Percentiles rank a stretch among this genome's conserved stretches.
Conservation (phyloP, 30 jellyfish, hydroid and myxozoan genomes). For the Aurelia coerulea region DNA sequence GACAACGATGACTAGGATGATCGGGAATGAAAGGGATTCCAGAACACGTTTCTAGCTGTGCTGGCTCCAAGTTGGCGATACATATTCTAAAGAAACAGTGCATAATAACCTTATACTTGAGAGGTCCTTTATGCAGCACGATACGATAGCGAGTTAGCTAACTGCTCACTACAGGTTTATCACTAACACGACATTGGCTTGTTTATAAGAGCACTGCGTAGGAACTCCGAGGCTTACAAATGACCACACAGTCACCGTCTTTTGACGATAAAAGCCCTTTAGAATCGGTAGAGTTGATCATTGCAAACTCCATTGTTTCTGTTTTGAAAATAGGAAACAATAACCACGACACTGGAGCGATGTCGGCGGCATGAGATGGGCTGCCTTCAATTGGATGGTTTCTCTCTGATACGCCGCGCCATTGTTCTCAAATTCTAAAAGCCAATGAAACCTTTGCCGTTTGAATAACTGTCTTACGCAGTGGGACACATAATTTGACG, state of each 20-base stretch:
- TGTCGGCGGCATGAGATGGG: slow-evolving; percentile 84
- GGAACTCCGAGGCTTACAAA: slow-evolving; percentile 58
- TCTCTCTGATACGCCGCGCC: slow-evolving; percentile 79
- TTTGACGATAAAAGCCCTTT: slow-evolving; percentile 51
- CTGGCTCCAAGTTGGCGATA: slow-evolving; percentile 69
- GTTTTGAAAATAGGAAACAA: slow-evolving; percentile 58
- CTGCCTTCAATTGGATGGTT: slow-evolving; percentile 71
- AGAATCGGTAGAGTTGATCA: slow-evolving; percentile 74
- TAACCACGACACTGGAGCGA: slow-evolving; percentile 73
- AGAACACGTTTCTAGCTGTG: slow-evolving; percentile 48
- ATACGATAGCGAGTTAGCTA: slow-evolving; percentile 12
- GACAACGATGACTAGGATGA: slow-evolving; percentile 21
- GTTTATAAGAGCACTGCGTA: slow-evolving; percentile 59
- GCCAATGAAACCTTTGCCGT: slow-evolving; percentile 70
- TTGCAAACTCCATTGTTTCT: slow-evolving; percentile 50
- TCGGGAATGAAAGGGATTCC: slow-evolving; percentile 22
- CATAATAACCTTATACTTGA: slow-evolving; percentile 37
- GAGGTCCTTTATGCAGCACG: slow-evolving; percentile 26
- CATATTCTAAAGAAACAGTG: slow-evolving; percentile 32
- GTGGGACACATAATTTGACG: slow-evolving; percentile 83
- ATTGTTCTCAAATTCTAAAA: slow-evolving; percentile 55
- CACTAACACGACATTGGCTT: slow-evolving; percentile 37
- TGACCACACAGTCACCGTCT: slow-evolving; percentile 72
- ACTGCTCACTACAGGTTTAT: slow-evolving; percentile 56
- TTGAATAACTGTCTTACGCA: slow-evolving; percentile 84